A percentile compares a stretch with the other conserved stretches of the same genome.
Conservation (phyloP, 2,888 invertebrate genomes). For the Zootermopsis nevadensis region DNA sequence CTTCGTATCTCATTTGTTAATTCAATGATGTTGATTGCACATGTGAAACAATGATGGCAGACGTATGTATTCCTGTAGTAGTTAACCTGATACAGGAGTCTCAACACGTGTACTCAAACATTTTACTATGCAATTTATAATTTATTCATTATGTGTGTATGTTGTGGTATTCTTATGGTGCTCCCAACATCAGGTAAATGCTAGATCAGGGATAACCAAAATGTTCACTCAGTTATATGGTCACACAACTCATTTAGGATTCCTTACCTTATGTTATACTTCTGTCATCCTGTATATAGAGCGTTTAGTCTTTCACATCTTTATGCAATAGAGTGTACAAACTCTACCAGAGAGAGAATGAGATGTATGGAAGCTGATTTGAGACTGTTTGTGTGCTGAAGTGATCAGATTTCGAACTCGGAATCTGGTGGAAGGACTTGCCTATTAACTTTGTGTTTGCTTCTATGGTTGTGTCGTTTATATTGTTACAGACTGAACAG, state of each 20-base stretch:
- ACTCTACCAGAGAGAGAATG: no score
- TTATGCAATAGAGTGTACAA: no score
- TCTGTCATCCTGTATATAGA: no score
- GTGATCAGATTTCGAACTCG: conserved; percentile 65
- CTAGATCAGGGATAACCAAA: neutral
- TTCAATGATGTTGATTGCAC: neutral
- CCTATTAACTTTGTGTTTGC: neutral
- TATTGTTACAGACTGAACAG: conserved; percentile 81
- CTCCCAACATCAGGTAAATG: neutral
- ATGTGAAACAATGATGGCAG: neutral
- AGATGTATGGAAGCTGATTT: no score
- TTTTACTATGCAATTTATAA: neutral
- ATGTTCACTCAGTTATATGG: neutral
- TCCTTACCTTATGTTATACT: no score
- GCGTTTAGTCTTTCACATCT: no score
- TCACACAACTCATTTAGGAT: no score
- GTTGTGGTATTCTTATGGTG: neutral
- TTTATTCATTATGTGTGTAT: neutral
- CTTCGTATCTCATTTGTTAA: neutral
- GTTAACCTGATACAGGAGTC: no score
- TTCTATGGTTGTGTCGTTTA: conserved; percentile 40
- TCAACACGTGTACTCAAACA: neutral
- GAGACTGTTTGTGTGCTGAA: no score
- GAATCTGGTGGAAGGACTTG: conserved; percentile 65
- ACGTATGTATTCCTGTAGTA: conserved; percentile 8